A percentile compares a stretch with the other conserved stretches of the same genome.
phyloP scores from a whole-genome alignment of 2,113 vertebrate species.

The Zosterops borbonicus region DNA sequence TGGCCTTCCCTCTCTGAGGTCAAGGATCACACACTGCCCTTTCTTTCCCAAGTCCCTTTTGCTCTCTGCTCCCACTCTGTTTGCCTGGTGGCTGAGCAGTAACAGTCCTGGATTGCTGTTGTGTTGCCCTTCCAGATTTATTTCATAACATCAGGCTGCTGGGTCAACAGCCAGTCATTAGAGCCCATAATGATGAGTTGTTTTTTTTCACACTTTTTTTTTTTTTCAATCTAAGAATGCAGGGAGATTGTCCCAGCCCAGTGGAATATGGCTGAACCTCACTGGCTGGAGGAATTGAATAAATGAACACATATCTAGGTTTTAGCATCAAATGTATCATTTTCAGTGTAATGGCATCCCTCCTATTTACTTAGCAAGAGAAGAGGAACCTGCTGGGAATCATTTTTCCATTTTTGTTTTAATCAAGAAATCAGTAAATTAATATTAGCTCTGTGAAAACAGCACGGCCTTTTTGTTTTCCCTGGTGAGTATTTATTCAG shows the following conservation, averaged over 20 bases:
- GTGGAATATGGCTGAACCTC: not conserved
- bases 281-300: not conserved
- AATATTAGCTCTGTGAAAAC: slow-evolving; percentile 31
- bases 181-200: not conserved
- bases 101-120: not conserved
- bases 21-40: not conserved
- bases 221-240: not conserved
- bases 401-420: slow-evolving; percentile 48
- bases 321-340: slow-evolving; percentile 36
- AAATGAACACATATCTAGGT: not conserved
- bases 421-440: slow-evolving; percentile 64
- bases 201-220: not conserved
- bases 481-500: slow-evolving; percentile 31
- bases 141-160: not conserved
- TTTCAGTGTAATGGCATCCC: slow-evolving; percentile 33
- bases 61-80: not conserved
- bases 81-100: not conserved
- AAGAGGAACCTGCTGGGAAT: slow-evolving; percentile 47
- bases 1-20: not conserved
- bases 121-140: not conserved
- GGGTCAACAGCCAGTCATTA: not conserved
- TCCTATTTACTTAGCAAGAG: slow-evolving; percentile 45
- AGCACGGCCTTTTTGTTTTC: slow-evolving; percentile 20
- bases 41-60: not conserved
- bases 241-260: not conserved